phyloP scores from a whole-genome alignment of 2,113 vertebrate species.

The Calyptomena viridis region DNA sequence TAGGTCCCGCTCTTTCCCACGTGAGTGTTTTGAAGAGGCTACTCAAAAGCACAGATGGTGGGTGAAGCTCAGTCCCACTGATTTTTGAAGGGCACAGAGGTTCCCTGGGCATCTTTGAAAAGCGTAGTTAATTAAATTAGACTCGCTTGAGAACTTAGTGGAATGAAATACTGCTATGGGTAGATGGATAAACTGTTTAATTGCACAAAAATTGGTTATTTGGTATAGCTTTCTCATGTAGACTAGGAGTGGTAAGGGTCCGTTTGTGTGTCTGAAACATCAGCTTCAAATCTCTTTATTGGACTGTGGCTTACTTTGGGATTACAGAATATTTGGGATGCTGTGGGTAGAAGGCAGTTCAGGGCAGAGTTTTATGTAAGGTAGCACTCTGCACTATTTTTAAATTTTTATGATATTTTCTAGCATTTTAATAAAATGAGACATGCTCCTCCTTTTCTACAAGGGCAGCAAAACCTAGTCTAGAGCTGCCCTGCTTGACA shows the following conservation, averaged over 20 bases:
- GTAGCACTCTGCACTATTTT: conserved; percentile 12
- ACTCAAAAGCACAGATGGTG: not conserved
- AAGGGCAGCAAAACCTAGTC: conserved; percentile 25
- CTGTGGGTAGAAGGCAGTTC: conserved; percentile 11
- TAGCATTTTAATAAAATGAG: conserved; percentile 43
- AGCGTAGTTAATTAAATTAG: not conserved
- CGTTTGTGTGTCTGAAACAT: not conserved
- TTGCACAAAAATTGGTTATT: not conserved
- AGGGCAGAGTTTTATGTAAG: conserved; percentile 48
- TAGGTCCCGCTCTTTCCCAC: not conserved
- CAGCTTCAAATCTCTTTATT: not conserved
- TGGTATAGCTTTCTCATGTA: not conserved
- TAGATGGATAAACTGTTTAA: not conserved
- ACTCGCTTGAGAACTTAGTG: not conserved
- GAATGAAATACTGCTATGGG: not conserved
- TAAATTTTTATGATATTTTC: conserved; percentile 31
- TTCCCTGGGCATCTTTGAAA: not conserved
- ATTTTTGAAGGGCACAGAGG: not conserved
- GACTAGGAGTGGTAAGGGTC: not conserved
- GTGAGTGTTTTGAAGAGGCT: not conserved
- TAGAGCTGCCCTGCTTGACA: conserved; percentile 29
- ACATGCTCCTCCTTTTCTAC: not conserved
- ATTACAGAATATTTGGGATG: not conserved
- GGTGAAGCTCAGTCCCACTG: not conserved
- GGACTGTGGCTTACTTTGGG: not conserved